Conservation (phyloP, 1,140 invertebrate species). For the Trichogramma pretiosum region DNA sequence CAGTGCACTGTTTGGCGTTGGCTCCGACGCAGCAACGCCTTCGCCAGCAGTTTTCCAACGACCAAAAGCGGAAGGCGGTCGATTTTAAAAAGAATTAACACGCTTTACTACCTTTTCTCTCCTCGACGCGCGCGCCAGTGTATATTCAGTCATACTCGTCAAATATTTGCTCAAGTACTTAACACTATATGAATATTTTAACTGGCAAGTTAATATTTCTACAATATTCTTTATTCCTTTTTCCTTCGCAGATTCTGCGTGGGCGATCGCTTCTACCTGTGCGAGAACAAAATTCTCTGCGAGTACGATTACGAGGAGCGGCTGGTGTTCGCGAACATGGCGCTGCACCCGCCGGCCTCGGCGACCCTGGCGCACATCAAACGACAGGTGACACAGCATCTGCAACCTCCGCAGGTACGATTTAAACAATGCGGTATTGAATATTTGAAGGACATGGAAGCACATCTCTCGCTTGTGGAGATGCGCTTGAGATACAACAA, state of each 20-base stretch:
- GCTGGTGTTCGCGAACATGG: constrained; percentile 80
- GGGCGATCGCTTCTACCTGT: constrained; percentile 84
- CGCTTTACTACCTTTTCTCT: constrained; percentile 28
- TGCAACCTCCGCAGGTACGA: constrained; percentile 57
- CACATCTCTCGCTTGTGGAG: too few relatives aligned
- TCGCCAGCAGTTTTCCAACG: constrained; percentile 5
- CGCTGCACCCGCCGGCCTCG: constrained; percentile 65
- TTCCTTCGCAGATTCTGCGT: constrained; percentile 77
- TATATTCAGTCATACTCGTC: too few relatives aligned
- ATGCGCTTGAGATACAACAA: too few relatives aligned
- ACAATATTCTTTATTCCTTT: too few relatives aligned
- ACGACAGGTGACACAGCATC: constrained; percentile 70
- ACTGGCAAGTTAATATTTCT: too few relatives aligned
- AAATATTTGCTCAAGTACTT: too few relatives aligned
- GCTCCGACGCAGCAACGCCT: neutral
- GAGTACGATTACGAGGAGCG: constrained; percentile 90
- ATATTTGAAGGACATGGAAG: too few relatives aligned
- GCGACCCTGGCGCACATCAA: constrained; percentile 76
- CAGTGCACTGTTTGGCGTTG: constrained; percentile 16
- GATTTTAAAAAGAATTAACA: constrained; percentile 40
- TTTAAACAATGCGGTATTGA: constrained; percentile 21
- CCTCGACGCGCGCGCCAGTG: neutral
- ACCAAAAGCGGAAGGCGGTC: constrained; percentile 33
- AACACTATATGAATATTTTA: too few relatives aligned
- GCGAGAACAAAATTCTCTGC: constrained; percentile 88